These are phyloP conservation scores for Axea sp. DNA, from an alignment of 2,888 invertebrate species.

Conservation along the genomic window DNA sequence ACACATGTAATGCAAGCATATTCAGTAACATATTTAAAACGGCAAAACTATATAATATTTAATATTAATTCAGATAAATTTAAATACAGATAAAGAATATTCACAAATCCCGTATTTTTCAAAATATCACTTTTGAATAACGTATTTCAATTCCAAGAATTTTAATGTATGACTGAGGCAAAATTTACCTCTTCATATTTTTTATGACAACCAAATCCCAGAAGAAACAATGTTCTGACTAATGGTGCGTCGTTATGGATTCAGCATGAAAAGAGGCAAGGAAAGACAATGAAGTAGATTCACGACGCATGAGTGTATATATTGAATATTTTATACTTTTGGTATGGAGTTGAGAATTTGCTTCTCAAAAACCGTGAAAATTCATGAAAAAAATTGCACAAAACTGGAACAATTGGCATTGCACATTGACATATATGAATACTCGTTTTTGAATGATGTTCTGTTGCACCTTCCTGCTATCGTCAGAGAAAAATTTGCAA, in stretches of 20 bases:
- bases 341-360: conserved; percentile 10
- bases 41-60: too few relatives aligned
- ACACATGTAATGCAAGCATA: too few relatives aligned
- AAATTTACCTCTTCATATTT: conserved; percentile 41
- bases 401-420: conserved; percentile 44
- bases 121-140: conserved; percentile 13
- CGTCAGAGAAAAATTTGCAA: conserved; percentile 57
- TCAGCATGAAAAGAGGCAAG: conserved; percentile 37
- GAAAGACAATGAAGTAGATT: conserved; percentile 57
- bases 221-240: conserved; percentile 50
- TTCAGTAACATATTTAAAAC: too few relatives aligned
- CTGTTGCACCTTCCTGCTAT: conserved; percentile 22
- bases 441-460: conserved; percentile 25
- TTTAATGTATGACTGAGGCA: conserved; percentile 28
- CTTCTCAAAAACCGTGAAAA: conserved; percentile 21
- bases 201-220: conserved; percentile 54
- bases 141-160: conserved; percentile 45
- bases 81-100: too few relatives aligned
- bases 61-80: too few relatives aligned
- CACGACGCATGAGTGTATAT: conserved; percentile 37
- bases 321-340: conserved; percentile 45
- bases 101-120: too few relatives aligned
- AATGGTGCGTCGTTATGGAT: conserved; percentile 57
- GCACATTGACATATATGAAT: conserved; percentile 45
- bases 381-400: conserved; percentile 33